phyloP scores from a whole-genome alignment of 2,888 invertebrate genomes.

The Nudaria mundana region DNA sequence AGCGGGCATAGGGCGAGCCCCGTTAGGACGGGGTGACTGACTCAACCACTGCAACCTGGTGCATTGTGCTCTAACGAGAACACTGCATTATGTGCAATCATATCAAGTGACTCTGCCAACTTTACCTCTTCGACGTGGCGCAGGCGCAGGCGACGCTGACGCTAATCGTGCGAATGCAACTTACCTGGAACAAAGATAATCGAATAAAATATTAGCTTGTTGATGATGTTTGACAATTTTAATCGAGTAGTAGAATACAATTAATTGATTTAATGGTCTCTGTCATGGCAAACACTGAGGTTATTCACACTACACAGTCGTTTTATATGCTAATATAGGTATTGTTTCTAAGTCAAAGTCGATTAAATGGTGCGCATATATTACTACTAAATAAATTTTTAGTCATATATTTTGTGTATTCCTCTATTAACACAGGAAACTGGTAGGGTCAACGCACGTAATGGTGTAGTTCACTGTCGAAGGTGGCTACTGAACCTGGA shows the following conservation, averaged over 20 bases:
- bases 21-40: conserved; percentile 79
- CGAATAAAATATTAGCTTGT: conserved; percentile 9
- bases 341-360: conserved; percentile 68
- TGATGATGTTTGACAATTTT: not conserved
- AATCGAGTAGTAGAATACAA: not conserved
- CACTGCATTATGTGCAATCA: conserved; percentile 71
- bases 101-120: conserved; percentile 57
- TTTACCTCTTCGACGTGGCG: conserved; percentile 43
- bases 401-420: conserved; percentile 53
- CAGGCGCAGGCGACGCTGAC: conserved; percentile 5
- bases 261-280: conserved; percentile 19
- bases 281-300: conserved; percentile 38
- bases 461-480: conserved; percentile 74
- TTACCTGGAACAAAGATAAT: conserved; percentile 66
- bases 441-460: conserved; percentile 70
- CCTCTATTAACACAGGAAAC: conserved; percentile 68
- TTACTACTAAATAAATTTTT: conserved; percentile 54
- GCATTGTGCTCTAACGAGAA: conserved; percentile 81
- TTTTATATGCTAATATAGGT: conserved; percentile 60
- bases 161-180: conserved; percentile 32
- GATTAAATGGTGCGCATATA: conserved; percentile 55
- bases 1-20: conserved; percentile 74
- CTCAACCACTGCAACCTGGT: conserved; percentile 76
- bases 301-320: conserved; percentile 49
- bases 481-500: conserved; percentile 75